Evolutionary conservation across 92 coral and sea anemone genomes (phyloP).

Genomic region (Bergia sp.): DNA sequence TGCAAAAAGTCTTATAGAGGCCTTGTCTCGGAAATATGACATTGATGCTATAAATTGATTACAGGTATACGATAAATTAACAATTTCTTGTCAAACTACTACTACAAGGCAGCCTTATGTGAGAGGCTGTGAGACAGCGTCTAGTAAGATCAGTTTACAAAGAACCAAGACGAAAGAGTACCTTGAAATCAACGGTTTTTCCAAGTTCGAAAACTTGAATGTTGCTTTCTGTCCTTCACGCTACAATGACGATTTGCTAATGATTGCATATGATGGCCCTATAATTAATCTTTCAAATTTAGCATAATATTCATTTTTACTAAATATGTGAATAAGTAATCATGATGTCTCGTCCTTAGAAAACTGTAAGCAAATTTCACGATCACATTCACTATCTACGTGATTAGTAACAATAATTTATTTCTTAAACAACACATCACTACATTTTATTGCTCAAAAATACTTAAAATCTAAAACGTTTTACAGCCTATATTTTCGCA

Average conservation of each 20-base stretch:
- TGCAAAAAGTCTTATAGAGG: no score
- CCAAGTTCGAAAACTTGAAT: background rate
- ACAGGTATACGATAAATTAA: no score
- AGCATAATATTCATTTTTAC: background rate
- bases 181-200: background rate
- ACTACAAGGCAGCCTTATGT: no score
- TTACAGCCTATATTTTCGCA: background rate
- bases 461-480: background rate
- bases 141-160: no score
- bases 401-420: no score
- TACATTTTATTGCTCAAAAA: background rate
- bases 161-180: background rate
- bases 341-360: background rate
- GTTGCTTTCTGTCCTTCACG: background rate
- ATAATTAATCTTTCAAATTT: background rate
- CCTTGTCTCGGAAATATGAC: no score
- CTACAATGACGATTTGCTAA: background rate
- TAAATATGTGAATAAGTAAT: background rate
- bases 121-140: no score
- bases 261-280: background rate
- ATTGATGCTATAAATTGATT: no score
- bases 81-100: no score
- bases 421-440: background rate
- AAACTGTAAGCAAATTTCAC: background rate
- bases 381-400: background rate